Evolutionary conservation across 2,113 vertebrate genomes (phyloP), one percentile per base, ranked within the genome.

Genomic region (Rhinogobius similis): DNA sequence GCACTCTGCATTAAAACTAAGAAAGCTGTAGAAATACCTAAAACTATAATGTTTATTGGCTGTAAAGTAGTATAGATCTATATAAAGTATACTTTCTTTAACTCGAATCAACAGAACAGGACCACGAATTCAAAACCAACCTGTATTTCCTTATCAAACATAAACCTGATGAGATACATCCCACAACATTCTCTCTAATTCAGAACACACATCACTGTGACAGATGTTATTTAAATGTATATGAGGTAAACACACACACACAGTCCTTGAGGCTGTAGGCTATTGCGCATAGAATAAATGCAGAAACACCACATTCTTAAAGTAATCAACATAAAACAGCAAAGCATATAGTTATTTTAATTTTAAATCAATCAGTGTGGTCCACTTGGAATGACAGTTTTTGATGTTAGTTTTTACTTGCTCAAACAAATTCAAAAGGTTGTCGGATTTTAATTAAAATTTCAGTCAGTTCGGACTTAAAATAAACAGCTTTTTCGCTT

Each of bases 181-280:
- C 18, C 4, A 13, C 20, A 12, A 20, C 58, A n/a, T 14, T 18
- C 12, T 36, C 16, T 61, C n/a, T 55, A 55, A 36, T 61, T 38
- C 16, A n/a, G 38, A 61, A 61, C n/a, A 20, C 58, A 36, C 16
- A 61, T 61, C 27, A 38, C 29, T n/a, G 27, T n/a, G 27, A 61
- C 29, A 61, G 58, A 61, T 61, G 58, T 61, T 61, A 61, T 61
- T 61, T 61, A 61, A 61, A 61, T 61, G 56, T 32, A 61, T 61
- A 61, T 36, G 5, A 36, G 58, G 29, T 61, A 61, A 61, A 38
- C 27, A 16, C 12, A 61, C 27, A 8, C 23, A 58, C 23, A 61
- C 18, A 11, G 18, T 18, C 7, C 58, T 61, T 5, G 9, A 3
- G 29, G 29, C 29, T 36, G 36, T 27, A 29, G 5, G 43, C 43